Conservation (phyloP, 2,113 vertebrate species). For the Phodopus roborovskii region DNA sequence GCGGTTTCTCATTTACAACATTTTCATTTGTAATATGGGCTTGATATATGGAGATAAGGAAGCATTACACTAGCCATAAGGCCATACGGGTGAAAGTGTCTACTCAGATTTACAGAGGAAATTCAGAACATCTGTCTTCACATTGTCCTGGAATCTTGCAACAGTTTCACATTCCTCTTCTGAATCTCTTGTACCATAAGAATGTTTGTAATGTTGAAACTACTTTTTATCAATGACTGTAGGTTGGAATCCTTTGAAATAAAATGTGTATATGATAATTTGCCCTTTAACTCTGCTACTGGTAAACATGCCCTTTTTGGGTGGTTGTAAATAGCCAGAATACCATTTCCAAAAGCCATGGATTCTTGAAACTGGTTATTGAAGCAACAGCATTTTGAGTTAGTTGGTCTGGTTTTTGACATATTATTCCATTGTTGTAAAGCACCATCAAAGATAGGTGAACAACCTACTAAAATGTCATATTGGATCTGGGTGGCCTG, state of each 20-base stretch:
- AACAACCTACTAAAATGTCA: not conserved
- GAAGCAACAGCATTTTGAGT: not conserved
- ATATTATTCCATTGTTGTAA: not conserved
- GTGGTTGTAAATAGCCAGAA: not conserved
- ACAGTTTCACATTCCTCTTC: accelerated
- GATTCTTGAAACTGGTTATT: not conserved
- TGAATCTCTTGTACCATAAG: not conserved
- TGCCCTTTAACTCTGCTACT: not conserved
- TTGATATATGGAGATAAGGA: not conserved
- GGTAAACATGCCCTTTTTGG: not conserved
- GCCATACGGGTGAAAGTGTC: not conserved
- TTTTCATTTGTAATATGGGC: not conserved
- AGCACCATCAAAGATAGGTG: not conserved
- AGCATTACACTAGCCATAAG: not conserved
- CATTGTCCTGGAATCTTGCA: accelerated
- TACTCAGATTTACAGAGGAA: not conserved
- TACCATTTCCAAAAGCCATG: not conserved
- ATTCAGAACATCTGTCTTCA: not conserved
- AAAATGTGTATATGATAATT: not conserved
- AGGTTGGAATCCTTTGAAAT: not conserved
- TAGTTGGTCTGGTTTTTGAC: not conserved
- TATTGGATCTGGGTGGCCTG: not conserved
- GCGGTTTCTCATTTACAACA: not conserved
- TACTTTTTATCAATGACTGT: not conserved
- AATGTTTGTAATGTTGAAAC: not conserved